Conservation (phyloP, 2,113 vertebrate species). For the Oxygymnocypris stewartii region DNA sequence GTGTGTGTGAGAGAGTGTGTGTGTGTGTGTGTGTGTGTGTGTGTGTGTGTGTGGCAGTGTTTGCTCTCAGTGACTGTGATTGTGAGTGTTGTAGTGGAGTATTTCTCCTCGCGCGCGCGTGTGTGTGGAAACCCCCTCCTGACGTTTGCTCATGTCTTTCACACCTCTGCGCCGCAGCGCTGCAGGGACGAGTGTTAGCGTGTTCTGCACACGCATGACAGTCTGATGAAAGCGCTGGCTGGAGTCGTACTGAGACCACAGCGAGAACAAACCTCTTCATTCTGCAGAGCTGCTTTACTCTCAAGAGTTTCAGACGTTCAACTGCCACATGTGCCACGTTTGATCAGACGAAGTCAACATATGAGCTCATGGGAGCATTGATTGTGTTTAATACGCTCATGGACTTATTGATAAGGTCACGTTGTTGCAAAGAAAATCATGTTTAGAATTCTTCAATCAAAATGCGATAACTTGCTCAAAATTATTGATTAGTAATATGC, state of each 20-base stretch:
- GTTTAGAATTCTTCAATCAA: no score
- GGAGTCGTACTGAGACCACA: background rate
- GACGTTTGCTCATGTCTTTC: background rate
- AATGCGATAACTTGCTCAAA: no score
- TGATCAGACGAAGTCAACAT: no score
- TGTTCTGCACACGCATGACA: background rate
- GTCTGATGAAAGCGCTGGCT: background rate
- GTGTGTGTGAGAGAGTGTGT: no score
- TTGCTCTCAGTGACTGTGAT: background rate
- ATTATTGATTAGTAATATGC: no score
- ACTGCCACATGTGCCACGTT: background rate
- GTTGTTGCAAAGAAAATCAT: background rate
- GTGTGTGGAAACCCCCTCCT: background rate
- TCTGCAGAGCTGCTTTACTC: background rate
- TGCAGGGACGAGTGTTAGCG: background rate
- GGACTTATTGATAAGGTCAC: background rate
- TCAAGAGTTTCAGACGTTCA: background rate
- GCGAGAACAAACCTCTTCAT: background rate
- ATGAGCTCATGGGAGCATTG: no score
- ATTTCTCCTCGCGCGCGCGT: background rate
- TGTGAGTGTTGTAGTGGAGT: background rate
- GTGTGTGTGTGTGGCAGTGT: no score
- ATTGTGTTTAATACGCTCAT: background rate
- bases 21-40: no score
- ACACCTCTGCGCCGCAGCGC: background rate